Percentiles rank a stretch among this genome's conserved stretches.
phyloP scores from a whole-genome alignment of 2,113 vertebrate genomes.

The Parotia lawesii region DNA sequence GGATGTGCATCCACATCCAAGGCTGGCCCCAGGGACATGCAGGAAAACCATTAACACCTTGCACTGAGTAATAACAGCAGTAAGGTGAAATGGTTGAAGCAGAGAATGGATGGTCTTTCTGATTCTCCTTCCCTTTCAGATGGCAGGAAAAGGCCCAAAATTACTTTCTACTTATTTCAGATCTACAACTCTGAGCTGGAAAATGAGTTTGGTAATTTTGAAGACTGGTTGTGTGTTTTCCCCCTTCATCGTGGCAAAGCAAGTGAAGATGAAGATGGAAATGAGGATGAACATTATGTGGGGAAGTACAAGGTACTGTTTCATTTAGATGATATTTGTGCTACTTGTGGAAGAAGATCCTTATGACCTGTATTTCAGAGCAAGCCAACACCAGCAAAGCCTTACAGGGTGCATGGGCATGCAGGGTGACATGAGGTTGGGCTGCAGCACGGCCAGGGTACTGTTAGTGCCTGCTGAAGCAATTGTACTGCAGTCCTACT shows the following conservation, averaged over 20 bases:
- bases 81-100: not conserved
- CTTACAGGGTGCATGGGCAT: not conserved
- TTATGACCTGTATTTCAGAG: not conserved
- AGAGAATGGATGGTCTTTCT: not conserved
- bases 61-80: not conserved
- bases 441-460: too few relatives aligned
- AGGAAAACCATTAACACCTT: not conserved
- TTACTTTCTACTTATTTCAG: conserved; percentile 59
- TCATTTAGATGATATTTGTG: not conserved
- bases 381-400: not conserved
- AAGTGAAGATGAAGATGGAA: conserved; percentile 81
- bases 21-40: not conserved
- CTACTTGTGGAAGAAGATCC: not conserved
- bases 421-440: not conserved
- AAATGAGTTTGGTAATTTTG: conserved; percentile 86
- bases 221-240: conserved; percentile 89
- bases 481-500: not conserved
- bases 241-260: conserved; percentile 83
- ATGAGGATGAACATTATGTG: conserved; percentile 80
- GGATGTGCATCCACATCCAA: not conserved
- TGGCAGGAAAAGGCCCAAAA: not conserved
- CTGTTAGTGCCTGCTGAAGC: not conserved
- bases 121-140: not conserved
- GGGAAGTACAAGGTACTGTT: conserved; percentile 90
- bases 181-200: conserved; percentile 85